Base-by-base conservation (phyloP, 2,888 invertebrate genomes). In the Andricus curvator region DNA sequence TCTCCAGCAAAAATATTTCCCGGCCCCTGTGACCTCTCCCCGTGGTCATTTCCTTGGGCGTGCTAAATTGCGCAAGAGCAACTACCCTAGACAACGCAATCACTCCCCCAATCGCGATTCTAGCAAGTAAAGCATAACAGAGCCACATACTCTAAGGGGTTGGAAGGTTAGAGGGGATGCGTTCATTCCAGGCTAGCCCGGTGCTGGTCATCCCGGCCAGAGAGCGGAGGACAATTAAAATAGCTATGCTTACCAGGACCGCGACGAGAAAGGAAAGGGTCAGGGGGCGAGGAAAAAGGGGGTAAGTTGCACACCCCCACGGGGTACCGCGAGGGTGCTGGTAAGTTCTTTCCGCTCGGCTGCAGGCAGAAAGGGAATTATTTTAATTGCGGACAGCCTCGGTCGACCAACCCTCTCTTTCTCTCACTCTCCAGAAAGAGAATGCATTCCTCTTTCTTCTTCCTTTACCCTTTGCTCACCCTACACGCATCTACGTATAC, bases 301-400 rank as follows among this genome's bases (percentile, higher is more conserved):
- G 48, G 48, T 17, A 80, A 78, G 80, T 80, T 74, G 81, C 78
- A 77, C 60, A 80, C 78, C 82, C 81, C 78, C 70, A 70, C 81
- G 78, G 76, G 84, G 66, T 80, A 79, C 81, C 87, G 88, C 87
- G 88, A 89, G 91, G 91, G 90, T 89, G 90, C 91, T 90, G 91
- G 90, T 91, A 92, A 92, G 91, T 92, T 93, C 92, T 93, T 93
- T 92, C 92, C 92, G 92, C 92, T 92, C 89, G 92, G 92, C 91
- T 92, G 92, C 91, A 90, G 89, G 88, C 92, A 91, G 92, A 93
- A 92, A 93, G 92, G 92, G 92, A 93, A 93, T 93, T 93, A 93
- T 93, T 93, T 93, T 93, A 93, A 93, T 92, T 92, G 92, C 93
- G 92, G 92, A 90, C 92, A 92, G 92, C 91, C 90, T 90, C 92